These are phyloP conservation scores for Stenodera caucasica DNA, from an alignment of 2,888 invertebrate species.

Conservation along the genomic window DNA sequence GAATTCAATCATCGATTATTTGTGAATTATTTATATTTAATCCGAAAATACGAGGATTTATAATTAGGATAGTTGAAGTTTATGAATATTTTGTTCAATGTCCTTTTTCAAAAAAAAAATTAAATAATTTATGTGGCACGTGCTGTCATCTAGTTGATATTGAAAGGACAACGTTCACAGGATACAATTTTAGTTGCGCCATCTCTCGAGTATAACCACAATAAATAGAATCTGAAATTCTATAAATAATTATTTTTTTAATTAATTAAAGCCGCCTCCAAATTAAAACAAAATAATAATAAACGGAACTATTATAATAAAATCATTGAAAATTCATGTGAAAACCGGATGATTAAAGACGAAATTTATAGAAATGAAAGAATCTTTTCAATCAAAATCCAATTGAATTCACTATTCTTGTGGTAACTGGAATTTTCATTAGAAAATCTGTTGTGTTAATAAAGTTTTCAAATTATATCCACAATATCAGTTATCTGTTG, in stretches of 20 bases:
- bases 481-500: not conserved
- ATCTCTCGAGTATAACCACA: conserved; percentile 10
- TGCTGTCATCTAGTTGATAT: conserved; percentile 31
- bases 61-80: too few species aligned
- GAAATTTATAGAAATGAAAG: not conserved
- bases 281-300: too few species aligned
- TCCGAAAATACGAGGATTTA: too few species aligned
- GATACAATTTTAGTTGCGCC: conserved; percentile 12
- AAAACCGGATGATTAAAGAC: not conserved
- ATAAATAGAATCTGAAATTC: not conserved
- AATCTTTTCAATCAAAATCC: not conserved
- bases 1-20: too few species aligned
- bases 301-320: too few species aligned
- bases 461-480: conserved; percentile 4
- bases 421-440: not conserved
- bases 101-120: conserved; percentile 6
- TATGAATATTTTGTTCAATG: not conserved
- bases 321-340: not conserved
- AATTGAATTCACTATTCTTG: not conserved
- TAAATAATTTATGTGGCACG: conserved; percentile 17
- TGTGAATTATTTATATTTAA: too few species aligned
- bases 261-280: too few species aligned
- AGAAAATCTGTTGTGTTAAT: conserved; percentile 3
- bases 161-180: conserved; percentile 11
- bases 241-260: too few species aligned